These are phyloP conservation scores for Parauchenoglanis ngamensis DNA, from an alignment of 2,797 vertebrate species.

Conservation along the genomic window DNA sequence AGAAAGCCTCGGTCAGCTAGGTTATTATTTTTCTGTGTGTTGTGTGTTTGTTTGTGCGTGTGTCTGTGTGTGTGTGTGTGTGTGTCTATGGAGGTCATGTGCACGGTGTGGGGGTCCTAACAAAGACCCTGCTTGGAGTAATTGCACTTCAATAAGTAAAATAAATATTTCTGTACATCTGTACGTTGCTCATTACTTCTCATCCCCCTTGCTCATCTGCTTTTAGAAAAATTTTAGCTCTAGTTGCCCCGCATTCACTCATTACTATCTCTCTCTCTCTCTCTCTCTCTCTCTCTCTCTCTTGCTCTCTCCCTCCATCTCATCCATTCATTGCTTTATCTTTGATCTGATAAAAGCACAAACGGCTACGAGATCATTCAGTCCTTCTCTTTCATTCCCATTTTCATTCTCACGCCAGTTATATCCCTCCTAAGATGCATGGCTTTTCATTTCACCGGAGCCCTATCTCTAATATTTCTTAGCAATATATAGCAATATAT, in stretches of 20 bases:
- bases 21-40: background rate
- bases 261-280: conserved; percentile 1
- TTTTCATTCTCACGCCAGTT: background rate
- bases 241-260: background rate
- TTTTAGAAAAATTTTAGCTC: conserved; percentile 28
- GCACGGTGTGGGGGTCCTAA: background rate
- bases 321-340: conserved; percentile 47
- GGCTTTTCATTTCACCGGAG: conserved; percentile 63
- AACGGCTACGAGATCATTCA: background rate
- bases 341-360: conserved; percentile 45
- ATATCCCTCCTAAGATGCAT: conserved; percentile 20
- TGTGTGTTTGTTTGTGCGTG: conserved; percentile 35
- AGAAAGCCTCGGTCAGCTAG: background rate
- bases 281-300: conserved; percentile 1
- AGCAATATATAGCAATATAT: too few relatives aligned
- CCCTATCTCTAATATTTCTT: background rate
- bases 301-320: conserved; percentile 31
- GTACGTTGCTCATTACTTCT: conserved; percentile 58
- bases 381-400: conserved; percentile 49
- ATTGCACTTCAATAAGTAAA: conserved; percentile 66
- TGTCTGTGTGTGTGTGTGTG: conserved; percentile 40
- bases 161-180: conserved; percentile 63
- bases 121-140: background rate
- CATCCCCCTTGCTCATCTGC: conserved; percentile 15
- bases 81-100: conserved; percentile 6